phyloP scores from a whole-genome alignment of 2,888 invertebrate species.

The Eupeodes luniger region DNA sequence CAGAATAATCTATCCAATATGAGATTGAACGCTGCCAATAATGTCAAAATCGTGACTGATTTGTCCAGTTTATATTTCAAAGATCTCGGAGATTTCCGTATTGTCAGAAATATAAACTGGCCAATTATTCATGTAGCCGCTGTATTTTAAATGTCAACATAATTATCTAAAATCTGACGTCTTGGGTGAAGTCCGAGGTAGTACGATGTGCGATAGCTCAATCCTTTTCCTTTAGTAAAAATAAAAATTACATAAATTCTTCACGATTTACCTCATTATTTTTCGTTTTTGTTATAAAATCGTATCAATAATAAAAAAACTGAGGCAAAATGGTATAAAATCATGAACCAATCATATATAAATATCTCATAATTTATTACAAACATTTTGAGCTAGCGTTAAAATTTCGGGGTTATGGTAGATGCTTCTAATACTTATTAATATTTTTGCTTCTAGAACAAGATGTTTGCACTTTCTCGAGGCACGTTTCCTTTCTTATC shows the following conservation, averaged over 20 bases:
- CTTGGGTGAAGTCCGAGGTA: too few relatives aligned
- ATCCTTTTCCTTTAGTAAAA: slow-evolving; percentile 23
- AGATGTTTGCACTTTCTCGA: slow-evolving; percentile 79
- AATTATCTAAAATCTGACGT: too few relatives aligned
- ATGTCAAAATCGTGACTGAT: too few relatives aligned
- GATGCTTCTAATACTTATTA: not conserved
- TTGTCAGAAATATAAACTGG: too few relatives aligned
- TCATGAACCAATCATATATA: too few relatives aligned
- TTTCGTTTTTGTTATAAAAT: slow-evolving; percentile 38
- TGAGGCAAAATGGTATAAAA: slow-evolving; percentile 56
- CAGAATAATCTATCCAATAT: too few relatives aligned
- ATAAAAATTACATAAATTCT: slow-evolving; percentile 82
- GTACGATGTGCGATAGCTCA: slow-evolving; percentile 1
- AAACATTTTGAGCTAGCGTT: slow-evolving; percentile 40
- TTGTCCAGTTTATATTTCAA: too few relatives aligned
- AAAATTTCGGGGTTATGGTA: slow-evolving; percentile 55
- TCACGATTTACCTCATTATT: slow-evolving; percentile 75
- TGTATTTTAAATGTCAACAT: too few relatives aligned
- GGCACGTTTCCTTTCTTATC: slow-evolving; percentile 77
- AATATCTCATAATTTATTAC: slow-evolving; percentile 20
- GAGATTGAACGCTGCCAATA: too few relatives aligned
- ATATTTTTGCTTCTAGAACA: slow-evolving; percentile 78
- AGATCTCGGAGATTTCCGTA: too few relatives aligned
- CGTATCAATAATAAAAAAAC: slow-evolving; percentile 35
- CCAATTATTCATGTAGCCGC: too few relatives aligned